Evolutionary conservation across 2,888 invertebrate genomes (phyloP).

Genomic region (Drosophila nr. perissopoda): DNA sequence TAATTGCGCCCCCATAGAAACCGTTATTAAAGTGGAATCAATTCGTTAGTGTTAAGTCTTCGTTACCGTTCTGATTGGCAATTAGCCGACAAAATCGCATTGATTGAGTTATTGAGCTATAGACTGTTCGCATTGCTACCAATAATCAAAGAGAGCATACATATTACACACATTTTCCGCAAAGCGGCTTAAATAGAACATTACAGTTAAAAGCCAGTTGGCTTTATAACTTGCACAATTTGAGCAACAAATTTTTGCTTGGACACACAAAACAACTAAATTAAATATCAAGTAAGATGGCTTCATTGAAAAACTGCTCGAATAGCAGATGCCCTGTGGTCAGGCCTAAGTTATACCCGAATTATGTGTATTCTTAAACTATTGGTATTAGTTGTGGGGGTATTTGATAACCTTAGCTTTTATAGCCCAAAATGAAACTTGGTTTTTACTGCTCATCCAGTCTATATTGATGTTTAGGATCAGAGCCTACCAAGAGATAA

Average conservation of each 20-base stretch:
- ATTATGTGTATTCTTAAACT: background rate
- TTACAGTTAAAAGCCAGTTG: conserved; percentile 45
- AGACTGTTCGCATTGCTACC: conserved; percentile 23
- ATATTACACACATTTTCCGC: background rate
- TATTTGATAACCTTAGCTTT: background rate
- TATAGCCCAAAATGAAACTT: too few relatives aligned
- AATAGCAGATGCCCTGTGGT: background rate
- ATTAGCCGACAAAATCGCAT: conserved; percentile 35
- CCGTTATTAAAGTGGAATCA: conserved; percentile 44
- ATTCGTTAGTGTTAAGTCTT: conserved; percentile 29
- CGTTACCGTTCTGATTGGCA: conserved; percentile 60
- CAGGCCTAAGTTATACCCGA: background rate
- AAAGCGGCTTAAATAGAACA: conserved; percentile 47
- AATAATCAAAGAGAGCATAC: conserved; percentile 32
- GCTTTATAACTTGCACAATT: conserved; percentile 34
- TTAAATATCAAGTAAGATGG: background rate
- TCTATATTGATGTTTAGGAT: background rate
- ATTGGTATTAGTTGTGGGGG: background rate
- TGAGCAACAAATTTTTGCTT: conserved; percentile 12
- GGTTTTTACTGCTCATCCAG: background rate
- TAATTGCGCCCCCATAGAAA: conserved; percentile 38
- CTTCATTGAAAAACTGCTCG: background rate
- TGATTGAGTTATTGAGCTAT: conserved; percentile 35
- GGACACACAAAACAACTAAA: conserved; percentile 1
- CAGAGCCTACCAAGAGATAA: background rate